Percentiles rank a stretch among this genome's conserved stretches.
Evolutionary conservation across 1,140 invertebrate genomes (phyloP).

Genomic region (Druon quercuslanigerum): DNA sequence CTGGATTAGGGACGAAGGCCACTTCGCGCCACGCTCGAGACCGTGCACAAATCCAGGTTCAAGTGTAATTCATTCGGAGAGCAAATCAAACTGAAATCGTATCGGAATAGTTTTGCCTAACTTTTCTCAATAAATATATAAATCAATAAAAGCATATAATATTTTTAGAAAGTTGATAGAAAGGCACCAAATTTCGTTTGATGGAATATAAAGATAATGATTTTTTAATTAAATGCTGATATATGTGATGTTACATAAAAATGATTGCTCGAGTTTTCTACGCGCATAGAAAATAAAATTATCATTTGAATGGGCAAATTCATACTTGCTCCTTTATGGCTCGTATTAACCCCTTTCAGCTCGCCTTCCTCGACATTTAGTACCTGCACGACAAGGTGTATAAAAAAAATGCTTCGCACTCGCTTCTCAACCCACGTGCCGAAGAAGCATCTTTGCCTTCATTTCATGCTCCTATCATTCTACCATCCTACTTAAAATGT

Average conservation of each 20-base stretch:
- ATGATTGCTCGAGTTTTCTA: background rate
- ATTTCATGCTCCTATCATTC: background rate
- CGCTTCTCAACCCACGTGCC: conserved; percentile 4
- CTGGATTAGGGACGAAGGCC: too few species aligned
- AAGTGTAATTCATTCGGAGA: too few species aligned
- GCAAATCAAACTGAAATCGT: too few species aligned
- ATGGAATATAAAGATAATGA: too few species aligned
- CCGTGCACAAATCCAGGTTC: too few species aligned
- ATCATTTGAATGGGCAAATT: background rate
- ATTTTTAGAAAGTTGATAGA: too few species aligned
- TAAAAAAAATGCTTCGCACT: conserved; percentile 4
- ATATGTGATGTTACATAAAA: background rate
- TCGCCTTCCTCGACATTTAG: background rate
- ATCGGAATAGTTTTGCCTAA: too few species aligned
- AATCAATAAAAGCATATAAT: too few species aligned
- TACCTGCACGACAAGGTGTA: background rate
- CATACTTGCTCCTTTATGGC: background rate
- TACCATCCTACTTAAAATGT: background rate
- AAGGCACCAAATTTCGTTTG: too few species aligned
- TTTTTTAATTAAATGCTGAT: background rate
- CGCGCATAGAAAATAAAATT: background rate
- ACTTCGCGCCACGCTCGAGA: too few species aligned
- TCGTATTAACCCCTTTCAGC: background rate
- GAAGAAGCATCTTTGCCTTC: background rate
- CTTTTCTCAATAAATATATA: too few species aligned